Evolutionary conservation across 92 coral and sea anemone genomes (phyloP).

Genomic region (Paragorgia papillata): DNA sequence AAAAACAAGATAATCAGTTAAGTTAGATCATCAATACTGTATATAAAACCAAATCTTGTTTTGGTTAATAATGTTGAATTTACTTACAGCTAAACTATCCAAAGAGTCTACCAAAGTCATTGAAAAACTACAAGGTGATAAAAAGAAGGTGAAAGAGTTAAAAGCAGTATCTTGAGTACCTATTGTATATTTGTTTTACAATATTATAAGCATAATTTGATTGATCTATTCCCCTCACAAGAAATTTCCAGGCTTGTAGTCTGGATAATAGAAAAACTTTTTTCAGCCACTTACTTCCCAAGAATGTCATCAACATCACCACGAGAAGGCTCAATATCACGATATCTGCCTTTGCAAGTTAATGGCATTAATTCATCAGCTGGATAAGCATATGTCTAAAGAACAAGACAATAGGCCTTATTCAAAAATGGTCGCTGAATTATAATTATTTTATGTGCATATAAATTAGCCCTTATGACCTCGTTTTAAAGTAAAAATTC

Average conservation of each 20-base stretch:
- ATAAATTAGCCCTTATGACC: too few species aligned
- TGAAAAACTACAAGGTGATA: conserved; percentile 72
- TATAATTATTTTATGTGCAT: too few species aligned
- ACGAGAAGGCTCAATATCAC: conserved; percentile 84
- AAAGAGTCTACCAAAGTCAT: conserved; percentile 92
- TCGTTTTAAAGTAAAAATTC: too few species aligned
- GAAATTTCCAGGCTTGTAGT: too few species aligned
- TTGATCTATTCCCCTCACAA: too few species aligned
- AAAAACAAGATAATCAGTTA: background rate
- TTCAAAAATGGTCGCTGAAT: too few species aligned
- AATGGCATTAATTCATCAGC: conserved; percentile 99
- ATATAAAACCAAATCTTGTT: too few species aligned
- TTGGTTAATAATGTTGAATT: background rate
- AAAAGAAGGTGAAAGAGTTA: background rate
- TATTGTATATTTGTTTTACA: background rate
- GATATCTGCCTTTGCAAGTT: conserved; percentile 92
- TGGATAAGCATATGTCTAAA: conserved; percentile 90
- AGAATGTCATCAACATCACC: conserved; percentile 99
- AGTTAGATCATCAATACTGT: too few species aligned
- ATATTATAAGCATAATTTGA: too few species aligned
- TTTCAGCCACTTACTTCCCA: conserved; percentile 90
- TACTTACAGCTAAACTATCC: conserved; percentile 96
- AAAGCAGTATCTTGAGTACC: too few species aligned
- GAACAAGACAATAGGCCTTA: conserved; percentile 14
- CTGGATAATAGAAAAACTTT: too few species aligned